Percentiles rank a stretch among this genome's conserved stretches.
phyloP scores from a whole-genome alignment of 2,797 vertebrate genomes.

The Harpagifer antarcticus region DNA sequence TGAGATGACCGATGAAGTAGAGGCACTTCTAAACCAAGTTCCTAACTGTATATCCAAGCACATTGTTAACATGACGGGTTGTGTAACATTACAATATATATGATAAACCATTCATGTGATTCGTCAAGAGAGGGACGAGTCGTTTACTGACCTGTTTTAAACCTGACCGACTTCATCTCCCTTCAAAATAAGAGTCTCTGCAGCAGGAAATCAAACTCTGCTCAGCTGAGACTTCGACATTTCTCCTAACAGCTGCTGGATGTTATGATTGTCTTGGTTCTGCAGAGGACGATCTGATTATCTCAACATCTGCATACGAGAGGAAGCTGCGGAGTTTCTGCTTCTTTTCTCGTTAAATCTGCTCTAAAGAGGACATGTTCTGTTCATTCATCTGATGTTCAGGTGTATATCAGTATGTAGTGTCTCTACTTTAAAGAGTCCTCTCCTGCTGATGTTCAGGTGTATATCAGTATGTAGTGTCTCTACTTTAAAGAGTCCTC shows the following conservation, averaged over 20 bases:
- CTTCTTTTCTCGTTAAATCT: background rate
- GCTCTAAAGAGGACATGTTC: too few species aligned
- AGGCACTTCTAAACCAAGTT: background rate
- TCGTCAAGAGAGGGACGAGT: too few species aligned
- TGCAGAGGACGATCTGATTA: constrained; percentile 12
- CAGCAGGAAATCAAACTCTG: constrained; percentile 4
- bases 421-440: too few species aligned
- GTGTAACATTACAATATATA: background rate
- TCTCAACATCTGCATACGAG: constrained; percentile 38
- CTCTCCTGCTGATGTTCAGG: too few species aligned
- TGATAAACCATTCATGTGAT: background rate
- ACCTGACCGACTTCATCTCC: background rate
- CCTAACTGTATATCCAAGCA: background rate
- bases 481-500: too few species aligned
- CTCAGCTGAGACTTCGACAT: constrained; percentile 24
- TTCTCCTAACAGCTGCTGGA: constrained; percentile 43
- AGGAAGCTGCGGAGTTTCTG: constrained; percentile 17
- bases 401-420: too few species aligned
- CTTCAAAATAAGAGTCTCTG: constrained; percentile 34
- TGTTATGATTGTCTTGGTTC: constrained; percentile 15
- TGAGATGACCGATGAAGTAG: constrained; percentile 31
- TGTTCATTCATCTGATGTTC: too few species aligned
- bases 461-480: too few species aligned
- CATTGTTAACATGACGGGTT: background rate
- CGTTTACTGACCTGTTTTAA: background rate